phyloP scores from a whole-genome alignment of 2,113 vertebrate genomes.

The Corythornis madagascariensis region DNA sequence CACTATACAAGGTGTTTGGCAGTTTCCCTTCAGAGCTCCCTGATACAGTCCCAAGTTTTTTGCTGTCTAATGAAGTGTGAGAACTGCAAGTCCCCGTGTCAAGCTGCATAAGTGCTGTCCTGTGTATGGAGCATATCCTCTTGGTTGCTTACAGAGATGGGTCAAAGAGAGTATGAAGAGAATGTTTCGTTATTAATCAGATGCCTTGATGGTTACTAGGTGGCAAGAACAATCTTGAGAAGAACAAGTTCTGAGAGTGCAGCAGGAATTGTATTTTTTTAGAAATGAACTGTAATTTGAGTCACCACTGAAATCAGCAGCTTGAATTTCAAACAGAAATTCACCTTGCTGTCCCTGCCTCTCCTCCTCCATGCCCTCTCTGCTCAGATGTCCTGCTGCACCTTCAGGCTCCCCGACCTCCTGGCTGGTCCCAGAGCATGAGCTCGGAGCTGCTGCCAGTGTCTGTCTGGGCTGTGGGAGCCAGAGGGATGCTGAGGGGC shows the following conservation, averaged over 20 bases:
- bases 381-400: background rate
- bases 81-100: background rate
- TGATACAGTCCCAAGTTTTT: background rate
- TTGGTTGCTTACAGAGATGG: background rate
- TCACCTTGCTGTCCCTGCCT: background rate
- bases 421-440: accelerated
- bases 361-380: background rate
- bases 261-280: background rate
- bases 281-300: background rate
- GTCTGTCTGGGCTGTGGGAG: accelerated
- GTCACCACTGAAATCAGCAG: background rate
- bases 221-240: background rate
- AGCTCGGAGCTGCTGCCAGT: background rate
- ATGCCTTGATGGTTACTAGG: background rate
- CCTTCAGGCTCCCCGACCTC: background rate
- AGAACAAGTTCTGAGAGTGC: background rate
- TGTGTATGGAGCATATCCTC: background rate
- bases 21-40: background rate
- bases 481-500: background rate
- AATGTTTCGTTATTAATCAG: background rate
- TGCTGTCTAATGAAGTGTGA: background rate
- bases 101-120: background rate
- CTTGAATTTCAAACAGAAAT: background rate
- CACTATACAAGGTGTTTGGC: background rate
- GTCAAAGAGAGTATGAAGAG: background rate